These are phyloP conservation scores for Gymnobelideus leadbeateri DNA, from an alignment of 2,113 vertebrate species.

Conservation along the genomic window DNA sequence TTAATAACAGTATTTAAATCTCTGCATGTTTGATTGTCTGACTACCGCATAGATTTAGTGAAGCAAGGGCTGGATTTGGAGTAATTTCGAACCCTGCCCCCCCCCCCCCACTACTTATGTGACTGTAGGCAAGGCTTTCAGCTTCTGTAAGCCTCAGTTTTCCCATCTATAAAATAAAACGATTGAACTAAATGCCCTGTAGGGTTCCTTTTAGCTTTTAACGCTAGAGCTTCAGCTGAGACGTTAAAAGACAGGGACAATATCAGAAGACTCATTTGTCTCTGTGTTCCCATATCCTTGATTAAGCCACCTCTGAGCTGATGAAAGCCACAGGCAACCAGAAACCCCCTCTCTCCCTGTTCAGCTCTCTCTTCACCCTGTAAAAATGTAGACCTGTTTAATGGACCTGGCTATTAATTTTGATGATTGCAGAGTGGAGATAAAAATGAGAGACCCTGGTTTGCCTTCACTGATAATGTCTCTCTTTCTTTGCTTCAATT, in stretches of 20 bases:
- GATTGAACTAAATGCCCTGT: background rate
- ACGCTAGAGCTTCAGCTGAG: background rate
- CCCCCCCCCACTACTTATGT: background rate
- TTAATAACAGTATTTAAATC: background rate
- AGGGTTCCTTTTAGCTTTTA: background rate
- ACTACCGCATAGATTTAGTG: background rate
- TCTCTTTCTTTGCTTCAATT: background rate
- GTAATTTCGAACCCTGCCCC: background rate
- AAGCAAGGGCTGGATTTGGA: background rate
- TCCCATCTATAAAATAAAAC: background rate
- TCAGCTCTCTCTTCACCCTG: background rate
- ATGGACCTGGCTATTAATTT: background rate
- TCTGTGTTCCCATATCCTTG: background rate
- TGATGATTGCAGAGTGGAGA: conserved; percentile 26
- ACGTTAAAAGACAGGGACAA: background rate
- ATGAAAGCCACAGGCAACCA: background rate
- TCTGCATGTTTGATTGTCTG: background rate
- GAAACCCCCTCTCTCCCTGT: accelerated
- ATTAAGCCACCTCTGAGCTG: background rate
- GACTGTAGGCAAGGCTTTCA: background rate
- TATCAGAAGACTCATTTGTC: background rate
- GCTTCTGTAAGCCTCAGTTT: background rate
- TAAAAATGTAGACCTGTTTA: background rate
- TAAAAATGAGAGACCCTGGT: background rate
- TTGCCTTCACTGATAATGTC: background rate